Conservation (phyloP, 2,113 vertebrate genomes). For the Prochilodus magdalenae region DNA sequence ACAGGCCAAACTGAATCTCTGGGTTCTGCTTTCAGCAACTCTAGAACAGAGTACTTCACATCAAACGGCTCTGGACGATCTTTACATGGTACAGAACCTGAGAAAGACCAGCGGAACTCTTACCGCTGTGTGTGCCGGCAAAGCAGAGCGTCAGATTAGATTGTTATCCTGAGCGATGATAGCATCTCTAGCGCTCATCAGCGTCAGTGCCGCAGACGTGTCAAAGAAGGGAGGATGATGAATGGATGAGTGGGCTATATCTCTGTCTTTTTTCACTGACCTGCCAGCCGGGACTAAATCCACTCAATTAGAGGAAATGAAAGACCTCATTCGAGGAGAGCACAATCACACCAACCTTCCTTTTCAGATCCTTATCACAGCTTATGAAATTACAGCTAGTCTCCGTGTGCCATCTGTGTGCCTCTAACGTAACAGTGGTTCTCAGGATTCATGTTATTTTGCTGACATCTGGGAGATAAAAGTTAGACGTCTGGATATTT, state of each 20-base stretch:
- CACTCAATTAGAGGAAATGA: conserved; percentile 49
- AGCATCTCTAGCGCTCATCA: conserved; percentile 48
- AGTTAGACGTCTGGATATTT: neutral
- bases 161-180: conserved; percentile 32
- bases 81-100: neutral
- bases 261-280: conserved; percentile 28
- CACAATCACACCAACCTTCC: conserved; percentile 48
- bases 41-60: too few relatives aligned
- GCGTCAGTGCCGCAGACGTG: conserved; percentile 68
- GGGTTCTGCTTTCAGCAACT: too few relatives aligned
- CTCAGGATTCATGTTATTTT: neutral
- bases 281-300: conserved; percentile 28
- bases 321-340: conserved; percentile 25
- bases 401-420: neutral
- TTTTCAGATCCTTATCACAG: conserved; percentile 43
- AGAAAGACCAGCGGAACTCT: neutral
- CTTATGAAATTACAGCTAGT: conserved; percentile 40
- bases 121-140: neutral
- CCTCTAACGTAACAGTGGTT: neutral
- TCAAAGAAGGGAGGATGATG: conserved; percentile 86
- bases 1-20: too few relatives aligned
- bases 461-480: too few relatives aligned
- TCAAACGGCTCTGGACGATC: too few relatives aligned
- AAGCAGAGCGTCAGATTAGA: conserved; percentile 31
- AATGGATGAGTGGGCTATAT: conserved; percentile 72